These are phyloP conservation scores for Rotaria socialis DNA, from an alignment of 2,888 invertebrate genomes.

Conservation along the genomic window DNA sequence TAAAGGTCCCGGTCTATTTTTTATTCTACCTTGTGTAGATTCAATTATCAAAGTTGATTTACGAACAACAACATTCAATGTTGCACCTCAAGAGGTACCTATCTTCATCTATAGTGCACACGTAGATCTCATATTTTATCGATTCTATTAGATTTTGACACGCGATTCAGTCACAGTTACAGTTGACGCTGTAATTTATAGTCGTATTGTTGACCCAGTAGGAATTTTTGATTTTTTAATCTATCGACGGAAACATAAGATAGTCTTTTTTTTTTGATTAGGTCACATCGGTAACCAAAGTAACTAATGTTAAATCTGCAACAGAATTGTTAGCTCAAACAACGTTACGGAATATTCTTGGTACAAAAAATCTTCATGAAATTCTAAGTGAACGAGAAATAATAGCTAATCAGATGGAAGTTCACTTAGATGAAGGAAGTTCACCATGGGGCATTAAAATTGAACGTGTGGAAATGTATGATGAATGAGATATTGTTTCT, in stretches of 20 bases:
- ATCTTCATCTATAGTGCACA: neutral
- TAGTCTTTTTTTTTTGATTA: neutral
- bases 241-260: too few species aligned
- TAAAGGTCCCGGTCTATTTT: constrained; percentile 71
- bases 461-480: constrained; percentile 45
- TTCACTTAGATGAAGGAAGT: constrained; percentile 38
- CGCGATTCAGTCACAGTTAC: constrained; percentile 56
- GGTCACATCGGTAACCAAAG: constrained; percentile 31
- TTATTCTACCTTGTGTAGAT: constrained; percentile 75
- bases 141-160: constrained; percentile 48
- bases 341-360: constrained; percentile 40
- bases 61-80: constrained; percentile 48
- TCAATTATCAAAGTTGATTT: constrained; percentile 48
- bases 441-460: constrained; percentile 43
- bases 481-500: neutral
- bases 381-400: constrained; percentile 38
- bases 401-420: constrained; percentile 32
- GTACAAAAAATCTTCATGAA: constrained; percentile 42
- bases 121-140: neutral
- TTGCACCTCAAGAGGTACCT: constrained; percentile 48
- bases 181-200: constrained; percentile 57
- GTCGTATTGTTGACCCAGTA: constrained; percentile 53
- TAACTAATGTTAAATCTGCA: constrained; percentile 37
- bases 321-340: constrained; percentile 38
- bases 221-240: too few species aligned